Conservation (phyloP, 2,888 invertebrate genomes). For the Troides oblongomaculatus region DNA sequence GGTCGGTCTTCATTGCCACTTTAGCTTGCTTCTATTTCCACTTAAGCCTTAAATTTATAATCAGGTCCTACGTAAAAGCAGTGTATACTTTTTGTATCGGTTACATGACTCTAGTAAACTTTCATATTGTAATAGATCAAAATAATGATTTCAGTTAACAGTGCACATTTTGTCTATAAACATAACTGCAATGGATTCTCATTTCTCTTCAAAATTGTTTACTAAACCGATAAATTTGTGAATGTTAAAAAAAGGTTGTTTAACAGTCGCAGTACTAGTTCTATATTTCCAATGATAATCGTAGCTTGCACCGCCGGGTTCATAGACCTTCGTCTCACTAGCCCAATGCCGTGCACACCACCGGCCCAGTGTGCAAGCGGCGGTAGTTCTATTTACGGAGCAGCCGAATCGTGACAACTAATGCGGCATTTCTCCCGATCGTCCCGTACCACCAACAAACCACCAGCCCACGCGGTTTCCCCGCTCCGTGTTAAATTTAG, state of each 20-base stretch:
- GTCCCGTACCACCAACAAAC: slow-evolving; percentile 24
- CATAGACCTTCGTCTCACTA: slow-evolving; percentile 7
- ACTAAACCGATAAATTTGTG: background rate
- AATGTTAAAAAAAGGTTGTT: background rate
- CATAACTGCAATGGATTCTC: too few relatives aligned
- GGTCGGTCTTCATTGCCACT: too few relatives aligned
- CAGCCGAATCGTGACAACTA: slow-evolving; percentile 21
- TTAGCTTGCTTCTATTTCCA: too few relatives aligned
- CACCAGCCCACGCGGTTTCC: slow-evolving; percentile 45
- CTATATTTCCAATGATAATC: background rate
- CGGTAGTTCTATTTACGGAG: slow-evolving; percentile 18
- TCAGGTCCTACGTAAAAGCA: background rate
- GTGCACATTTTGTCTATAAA: too few relatives aligned
- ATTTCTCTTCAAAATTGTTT: too few relatives aligned
- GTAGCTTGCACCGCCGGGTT: background rate
- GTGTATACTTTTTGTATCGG: background rate
- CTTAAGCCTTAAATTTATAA: too few relatives aligned
- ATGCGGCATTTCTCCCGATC: slow-evolving; percentile 20
- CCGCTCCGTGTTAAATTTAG: slow-evolving; percentile 50
- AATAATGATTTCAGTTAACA: too few relatives aligned
- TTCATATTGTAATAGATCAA: too few relatives aligned
- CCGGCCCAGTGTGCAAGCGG: slow-evolving; percentile 12
- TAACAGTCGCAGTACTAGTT: background rate
- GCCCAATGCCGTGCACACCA: background rate
- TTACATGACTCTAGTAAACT: too few relatives aligned